Evolutionary conservation across 2,113 vertebrate species (phyloP).

Genomic region (Callithrix jacchus): DNA sequence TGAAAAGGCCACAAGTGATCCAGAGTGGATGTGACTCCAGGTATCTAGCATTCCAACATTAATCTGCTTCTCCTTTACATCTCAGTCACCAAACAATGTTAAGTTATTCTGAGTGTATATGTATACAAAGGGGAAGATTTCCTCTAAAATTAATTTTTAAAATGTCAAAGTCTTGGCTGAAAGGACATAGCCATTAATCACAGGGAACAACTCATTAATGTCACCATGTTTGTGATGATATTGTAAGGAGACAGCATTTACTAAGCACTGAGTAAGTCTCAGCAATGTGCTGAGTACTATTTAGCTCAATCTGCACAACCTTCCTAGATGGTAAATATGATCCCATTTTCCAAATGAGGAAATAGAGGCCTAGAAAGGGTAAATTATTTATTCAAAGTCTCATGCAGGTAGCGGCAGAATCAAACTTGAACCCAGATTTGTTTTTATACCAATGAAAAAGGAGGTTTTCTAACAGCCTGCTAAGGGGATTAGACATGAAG

Average conservation of each 20-base stretch:
- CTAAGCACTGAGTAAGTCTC: background rate
- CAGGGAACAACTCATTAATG: background rate
- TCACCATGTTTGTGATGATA: background rate
- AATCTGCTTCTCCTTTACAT: background rate
- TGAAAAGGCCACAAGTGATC: background rate
- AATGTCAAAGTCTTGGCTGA: background rate
- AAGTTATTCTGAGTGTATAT: background rate
- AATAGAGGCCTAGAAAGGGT: background rate
- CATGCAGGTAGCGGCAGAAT: background rate
- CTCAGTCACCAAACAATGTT: background rate
- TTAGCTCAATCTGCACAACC: background rate
- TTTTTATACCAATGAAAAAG: constrained; percentile 19
- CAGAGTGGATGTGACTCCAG: background rate
- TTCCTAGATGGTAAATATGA: background rate
- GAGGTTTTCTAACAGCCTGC: background rate
- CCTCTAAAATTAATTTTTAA: background rate
- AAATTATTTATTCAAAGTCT: background rate
- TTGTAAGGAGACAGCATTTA: background rate
- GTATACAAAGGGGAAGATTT: background rate
- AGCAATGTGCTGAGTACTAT: background rate
- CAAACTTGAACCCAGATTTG: background rate
- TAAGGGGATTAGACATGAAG: background rate
- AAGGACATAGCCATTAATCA: background rate
- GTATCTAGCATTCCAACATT: background rate
- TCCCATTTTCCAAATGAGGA: background rate